These are phyloP conservation scores for Resseliella maxima DNA, from an alignment of 2,888 invertebrate species.

Conservation along the genomic window DNA sequence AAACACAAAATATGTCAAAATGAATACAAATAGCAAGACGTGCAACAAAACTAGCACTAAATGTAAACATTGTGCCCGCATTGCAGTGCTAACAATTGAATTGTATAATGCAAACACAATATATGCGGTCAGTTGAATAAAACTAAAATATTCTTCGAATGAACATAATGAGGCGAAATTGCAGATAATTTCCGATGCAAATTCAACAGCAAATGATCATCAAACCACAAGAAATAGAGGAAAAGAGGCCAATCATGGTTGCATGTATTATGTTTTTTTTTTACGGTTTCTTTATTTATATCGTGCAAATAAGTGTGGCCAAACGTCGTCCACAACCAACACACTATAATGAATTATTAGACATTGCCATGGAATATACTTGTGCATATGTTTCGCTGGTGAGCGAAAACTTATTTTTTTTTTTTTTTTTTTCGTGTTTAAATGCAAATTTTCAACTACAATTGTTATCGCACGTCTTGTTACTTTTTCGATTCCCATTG, in stretches of 20 bases:
- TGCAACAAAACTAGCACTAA: not conserved
- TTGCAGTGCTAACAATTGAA: not conserved
- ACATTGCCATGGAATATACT: not conserved
- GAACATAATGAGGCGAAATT: conserved; percentile 22
- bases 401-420: not conserved
- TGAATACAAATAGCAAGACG: not conserved
- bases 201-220: not conserved
- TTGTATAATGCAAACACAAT: not conserved
- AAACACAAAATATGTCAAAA: too few relatives aligned
- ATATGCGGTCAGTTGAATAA: not conserved
- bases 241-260: conserved; percentile 24
- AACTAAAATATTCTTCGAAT: not conserved
- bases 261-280: not conserved
- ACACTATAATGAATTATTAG: conserved; percentile 42
- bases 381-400: not conserved
- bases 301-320: conserved; percentile 28
- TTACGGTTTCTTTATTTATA: not conserved
- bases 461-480: not conserved
- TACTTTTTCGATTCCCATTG: conserved; percentile 15
- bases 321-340: not conserved
- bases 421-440: too few relatives aligned
- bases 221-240: not conserved
- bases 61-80: not conserved
- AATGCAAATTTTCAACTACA: too few relatives aligned
- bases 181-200: conserved; percentile 47